A percentile compares a stretch with the other conserved stretches of the same genome.
These are phyloP conservation scores for Notospermus geniculatus DNA, from an alignment of 1,140 invertebrate species.

Conservation along the genomic window DNA sequence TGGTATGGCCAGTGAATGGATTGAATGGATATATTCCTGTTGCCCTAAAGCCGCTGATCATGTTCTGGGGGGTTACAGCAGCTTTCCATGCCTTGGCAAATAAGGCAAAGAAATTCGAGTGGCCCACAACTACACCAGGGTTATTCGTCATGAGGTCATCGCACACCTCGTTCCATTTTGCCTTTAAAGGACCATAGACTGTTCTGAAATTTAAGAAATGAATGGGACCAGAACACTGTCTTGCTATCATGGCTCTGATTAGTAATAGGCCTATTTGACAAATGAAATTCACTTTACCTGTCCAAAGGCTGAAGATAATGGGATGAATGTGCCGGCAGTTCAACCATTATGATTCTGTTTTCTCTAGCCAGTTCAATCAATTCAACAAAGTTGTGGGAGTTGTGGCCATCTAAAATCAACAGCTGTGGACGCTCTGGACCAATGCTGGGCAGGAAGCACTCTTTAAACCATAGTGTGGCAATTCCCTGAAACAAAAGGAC, in stretches of 20 bases:
- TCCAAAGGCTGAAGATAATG: conserved; percentile 51
- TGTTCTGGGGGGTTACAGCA: neutral
- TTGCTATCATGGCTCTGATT: too few relatives aligned
- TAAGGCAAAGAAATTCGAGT: neutral
- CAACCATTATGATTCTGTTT: conserved; percentile 15
- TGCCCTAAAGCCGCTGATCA: neutral
- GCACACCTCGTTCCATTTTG: neutral
- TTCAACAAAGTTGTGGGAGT: conserved; percentile 21
- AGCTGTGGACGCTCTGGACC: conserved; percentile 17
- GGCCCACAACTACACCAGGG: neutral
- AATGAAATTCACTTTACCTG: conserved; percentile 56
- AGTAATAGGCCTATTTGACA: neutral
- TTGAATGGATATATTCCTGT: neutral
- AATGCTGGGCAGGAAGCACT: neutral
- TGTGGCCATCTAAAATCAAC: conserved; percentile 18
- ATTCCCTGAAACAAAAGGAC: neutral
- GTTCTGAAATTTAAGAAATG: too few relatives aligned
- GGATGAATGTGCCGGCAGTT: conserved; percentile 18
- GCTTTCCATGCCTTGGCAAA: neutral
- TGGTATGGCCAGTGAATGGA: neutral
- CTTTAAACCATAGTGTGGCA: neutral
- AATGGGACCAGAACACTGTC: neutral
- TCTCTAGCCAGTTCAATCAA: conserved; percentile 16
- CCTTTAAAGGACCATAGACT: neutral
- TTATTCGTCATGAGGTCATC: neutral